Evolutionary conservation across 2,888 invertebrate genomes (phyloP).

Genomic region (Tribolium freemani): DNA sequence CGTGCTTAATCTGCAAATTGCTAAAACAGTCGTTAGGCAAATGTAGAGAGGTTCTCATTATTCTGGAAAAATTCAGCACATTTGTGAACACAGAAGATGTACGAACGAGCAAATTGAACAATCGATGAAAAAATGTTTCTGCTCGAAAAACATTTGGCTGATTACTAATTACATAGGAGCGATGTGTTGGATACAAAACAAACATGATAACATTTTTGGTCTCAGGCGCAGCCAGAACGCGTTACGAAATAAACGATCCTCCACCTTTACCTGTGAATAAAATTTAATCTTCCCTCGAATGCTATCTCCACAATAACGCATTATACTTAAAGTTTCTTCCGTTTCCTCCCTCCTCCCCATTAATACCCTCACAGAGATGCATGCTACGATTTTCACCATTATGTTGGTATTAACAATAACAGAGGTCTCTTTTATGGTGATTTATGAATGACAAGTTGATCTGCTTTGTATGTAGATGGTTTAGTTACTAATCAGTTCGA

Average conservation of each 20-base stretch:
- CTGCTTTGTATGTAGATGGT: constrained; percentile 13
- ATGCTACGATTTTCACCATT: neutral
- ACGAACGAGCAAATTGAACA: neutral
- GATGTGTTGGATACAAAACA: too few species aligned
- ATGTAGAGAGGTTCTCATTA: too few species aligned
- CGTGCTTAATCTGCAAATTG: too few species aligned
- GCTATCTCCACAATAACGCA: neutral
- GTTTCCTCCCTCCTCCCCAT: neutral
- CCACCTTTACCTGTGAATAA: neutral
- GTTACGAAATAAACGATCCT: neutral
- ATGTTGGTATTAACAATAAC: constrained; percentile 1
- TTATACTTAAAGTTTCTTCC: neutral
- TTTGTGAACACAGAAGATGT: too few species aligned
- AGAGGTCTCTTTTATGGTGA: constrained; percentile 9
- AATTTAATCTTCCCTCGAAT: neutral
- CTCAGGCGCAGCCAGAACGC: too few species aligned
- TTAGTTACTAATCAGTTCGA: constrained; percentile 23
- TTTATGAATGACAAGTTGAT: constrained; percentile 28
- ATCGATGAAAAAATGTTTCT: neutral
- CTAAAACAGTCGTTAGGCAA: too few species aligned
- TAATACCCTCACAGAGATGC: neutral
- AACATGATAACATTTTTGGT: too few species aligned
- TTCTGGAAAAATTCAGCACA: too few species aligned
- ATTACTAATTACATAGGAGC: too few species aligned
- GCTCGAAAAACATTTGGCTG: neutral